Base-by-base conservation (phyloP, 2,888 invertebrate species). In the Camponotus fellah region DNA sequence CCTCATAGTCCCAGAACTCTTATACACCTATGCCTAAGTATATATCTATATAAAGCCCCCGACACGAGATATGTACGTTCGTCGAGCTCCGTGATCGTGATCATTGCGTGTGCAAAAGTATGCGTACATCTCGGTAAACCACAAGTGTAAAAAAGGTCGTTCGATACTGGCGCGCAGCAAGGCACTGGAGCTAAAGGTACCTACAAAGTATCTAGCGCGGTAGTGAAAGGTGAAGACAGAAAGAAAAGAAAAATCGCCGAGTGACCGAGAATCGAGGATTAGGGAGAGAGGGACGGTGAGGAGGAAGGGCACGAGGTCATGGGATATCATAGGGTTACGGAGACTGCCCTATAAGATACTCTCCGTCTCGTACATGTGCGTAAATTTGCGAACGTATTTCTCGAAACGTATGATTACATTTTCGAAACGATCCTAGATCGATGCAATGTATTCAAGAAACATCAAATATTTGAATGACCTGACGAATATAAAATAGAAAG, bases 311-410 rank as follows among this genome's bases (percentile, higher is more conserved):
- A 88, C 84, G 82, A 86, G 89, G 86, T 89, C 91, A 90, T 85
- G 87, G 90, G 90, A 91, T 90, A 91, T 88, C 85, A 85, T 85
- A 83, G 85, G 86, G 86, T 89, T 91, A 89, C 90, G 88, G 89
- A 91, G 85, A 80, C 84, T 84, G 53, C 86, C 85, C 82, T 84
- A 84, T 84, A 86, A 91, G 91, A 91, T 91, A 87, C 87, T 87
- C 91, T 89, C 82, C 90, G 81, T 84, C 85, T 86, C 89, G 65
- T 84, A 86, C 76, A 85, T 77, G 84, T 81, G 85, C 83, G 85
- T 65, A 62, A 79, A 84, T 77, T 83, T 83, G 83, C 66, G 66
- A 82, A 56, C 66, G 64, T 14, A 64, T 72, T 62, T 53, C n/a
- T 21, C 79, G 17, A n/a, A 37, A 72, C 69, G 49, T 49, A 58